Conservation (phyloP, 1,140 invertebrate genomes). For the Lucilia sericata region DNA sequence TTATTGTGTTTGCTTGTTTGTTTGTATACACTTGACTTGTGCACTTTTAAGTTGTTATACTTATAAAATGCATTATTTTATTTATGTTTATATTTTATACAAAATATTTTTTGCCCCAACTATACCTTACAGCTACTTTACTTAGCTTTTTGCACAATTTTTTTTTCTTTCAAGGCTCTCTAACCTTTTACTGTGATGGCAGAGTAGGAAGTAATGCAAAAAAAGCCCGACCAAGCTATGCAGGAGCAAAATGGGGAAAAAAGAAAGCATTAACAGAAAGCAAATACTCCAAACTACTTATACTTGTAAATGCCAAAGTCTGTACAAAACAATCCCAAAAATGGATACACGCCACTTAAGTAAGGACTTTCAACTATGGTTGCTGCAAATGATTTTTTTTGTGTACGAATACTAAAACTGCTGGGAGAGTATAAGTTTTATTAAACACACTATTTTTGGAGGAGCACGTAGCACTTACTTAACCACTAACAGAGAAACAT, state of each 20-base stretch:
- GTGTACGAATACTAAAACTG: too few relatives aligned
- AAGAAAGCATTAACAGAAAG: not conserved
- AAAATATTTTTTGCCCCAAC: not conserved
- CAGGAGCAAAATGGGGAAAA: not conserved
- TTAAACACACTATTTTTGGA: not conserved
- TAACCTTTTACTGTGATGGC: not conserved
- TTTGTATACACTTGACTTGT: conserved; percentile 38
- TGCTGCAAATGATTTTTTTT: not conserved
- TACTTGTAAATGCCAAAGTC: conserved; percentile 26
- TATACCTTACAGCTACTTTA: conserved; percentile 23
- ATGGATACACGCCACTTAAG: conserved; percentile 28
- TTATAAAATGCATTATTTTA: conserved; percentile 37
- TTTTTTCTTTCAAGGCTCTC: not conserved
- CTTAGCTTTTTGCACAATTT: not conserved
- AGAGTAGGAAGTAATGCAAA: not conserved
- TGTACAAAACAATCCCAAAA: conserved; percentile 24
- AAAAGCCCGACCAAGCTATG: not conserved
- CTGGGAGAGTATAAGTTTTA: too few relatives aligned
- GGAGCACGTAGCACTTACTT: not conserved
- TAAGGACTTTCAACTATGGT: conserved; percentile 18
- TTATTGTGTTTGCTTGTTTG: not conserved
- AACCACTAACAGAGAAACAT: not conserved
- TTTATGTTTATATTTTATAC: conserved; percentile 16
- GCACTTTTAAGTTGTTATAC: conserved; percentile 37
- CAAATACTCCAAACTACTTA: conserved; percentile 25